Evolutionary conservation across 2,888 invertebrate species (phyloP), one percentile per base, ranked within the genome.

Genomic region (Dicyrtoma fusca): DNA sequence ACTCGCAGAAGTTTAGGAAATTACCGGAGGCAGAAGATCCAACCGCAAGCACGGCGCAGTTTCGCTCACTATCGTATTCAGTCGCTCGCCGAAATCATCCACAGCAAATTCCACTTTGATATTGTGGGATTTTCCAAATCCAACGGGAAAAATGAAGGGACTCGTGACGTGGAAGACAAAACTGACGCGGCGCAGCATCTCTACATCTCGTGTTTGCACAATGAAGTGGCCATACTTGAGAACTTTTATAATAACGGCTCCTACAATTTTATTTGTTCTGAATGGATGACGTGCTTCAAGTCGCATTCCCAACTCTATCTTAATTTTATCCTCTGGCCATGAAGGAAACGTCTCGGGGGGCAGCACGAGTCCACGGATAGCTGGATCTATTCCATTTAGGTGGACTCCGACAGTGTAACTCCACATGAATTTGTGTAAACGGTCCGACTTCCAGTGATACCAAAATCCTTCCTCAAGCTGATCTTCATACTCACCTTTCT

Each of bases 261-360:
- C 71, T 19, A 71, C 71, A 25, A 71, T 42, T 57, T 23, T 19
- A 47, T 34, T 11, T 14, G 64, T n/a, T 0, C 8, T 6, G 6
- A 26, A 4, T 21, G 71, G 71, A 25, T 71, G 71, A 1, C 64
- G 0, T 0, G 64, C 25, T 25, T 71, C 71, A 23, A 71, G 64
- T 26, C 23, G 42, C 71, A 71, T 71, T n/a, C 64, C 71, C 13
- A n/a, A 17, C 19, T 61, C 21, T 10, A 61, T 61, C 21, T 17
- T 1, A 10, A 61, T 44, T 8, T 34, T 42, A 44, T 61, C 61
- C 8, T 13, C 13, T 26, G 44, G 61, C 61, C 61, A 61, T 5
- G 61, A 1, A 17, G 34, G 61, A 19, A 61, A 61, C 1, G 2
- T 1, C 13, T 44, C 34, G 10, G 42, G 0, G 11, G 61, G 6